Evolutionary conservation across 1,140 invertebrate species (phyloP), one percentile per base, ranked within the genome.

Genomic region (Solenopsis fugax): DNA sequence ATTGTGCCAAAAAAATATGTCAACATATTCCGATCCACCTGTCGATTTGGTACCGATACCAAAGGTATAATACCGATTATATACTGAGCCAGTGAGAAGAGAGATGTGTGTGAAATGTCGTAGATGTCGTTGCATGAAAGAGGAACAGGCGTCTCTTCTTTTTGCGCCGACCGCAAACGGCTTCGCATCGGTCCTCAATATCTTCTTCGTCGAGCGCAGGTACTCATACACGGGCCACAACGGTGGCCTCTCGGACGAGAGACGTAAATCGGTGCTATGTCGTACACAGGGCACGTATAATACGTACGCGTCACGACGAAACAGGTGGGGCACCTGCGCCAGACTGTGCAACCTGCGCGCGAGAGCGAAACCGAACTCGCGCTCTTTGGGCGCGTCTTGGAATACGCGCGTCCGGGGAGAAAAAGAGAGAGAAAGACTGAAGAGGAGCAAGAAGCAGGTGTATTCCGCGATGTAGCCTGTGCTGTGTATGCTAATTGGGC

Each of bases 401-500:
- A 45, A 75, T 71, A 29, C 67, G 71, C 13, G n/a, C 65, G 65
- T 1, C 41, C 41, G 6, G 60, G 60, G 82, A 65, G 34, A 58
- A 54, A 62, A 41, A 60, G 52, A 67, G 48, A 69, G 41, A 56
- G 24, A 54, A 48, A 69, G 62, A 41, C 13, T 62, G 64, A 81
- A 56, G 64, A 85, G 50, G 34, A 85, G 86, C 86, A 91, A 89
- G 77, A 88, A 92, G 94, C 94, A 95, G 94, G 94, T 95, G 94
- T 94, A 95, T 94, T 93, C 76, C 93, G 92, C 93, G 91, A 91
- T 91, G 92, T 93, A 93, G 93, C 89, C 92, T 88, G 89, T 89
- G 82, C 86, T 87, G 87, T 91, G 93, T 94, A 95, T 94, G 94
- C 94, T 95, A 95, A 95, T 95, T 95, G 94, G 94, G 92, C 92